phyloP scores from a whole-genome alignment of 1,140 invertebrate species.

The Drosophila willistoni region DNA sequence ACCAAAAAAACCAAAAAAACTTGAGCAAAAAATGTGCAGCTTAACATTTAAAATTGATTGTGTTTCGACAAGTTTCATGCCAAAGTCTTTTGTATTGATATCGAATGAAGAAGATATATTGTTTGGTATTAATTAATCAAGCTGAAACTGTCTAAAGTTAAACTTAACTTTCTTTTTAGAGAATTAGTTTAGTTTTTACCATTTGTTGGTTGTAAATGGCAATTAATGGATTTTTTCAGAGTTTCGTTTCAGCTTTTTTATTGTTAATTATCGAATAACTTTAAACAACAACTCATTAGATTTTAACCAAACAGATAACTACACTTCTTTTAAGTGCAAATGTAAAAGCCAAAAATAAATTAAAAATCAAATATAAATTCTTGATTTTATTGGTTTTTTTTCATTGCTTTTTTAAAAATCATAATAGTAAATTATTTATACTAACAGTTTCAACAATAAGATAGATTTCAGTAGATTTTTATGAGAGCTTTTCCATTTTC shows the following conservation, averaged over 20 bases:
- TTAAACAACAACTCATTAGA: no score
- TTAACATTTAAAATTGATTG: constrained; percentile 20
- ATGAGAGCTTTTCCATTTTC: neutral
- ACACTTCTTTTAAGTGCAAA: no score
- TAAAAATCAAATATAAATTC: neutral
- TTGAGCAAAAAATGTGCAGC: constrained; percentile 27
- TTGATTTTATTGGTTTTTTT: neutral
- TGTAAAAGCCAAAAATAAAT: no score
- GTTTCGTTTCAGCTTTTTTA: no score
- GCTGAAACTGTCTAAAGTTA: neutral
- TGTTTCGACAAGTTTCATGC: constrained; percentile 29
- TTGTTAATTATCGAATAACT: no score
- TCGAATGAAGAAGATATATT: neutral
- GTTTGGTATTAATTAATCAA: constrained; percentile 20
- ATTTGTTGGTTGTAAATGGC: neutral
- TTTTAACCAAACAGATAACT: no score
- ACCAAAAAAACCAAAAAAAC: constrained; percentile 25
- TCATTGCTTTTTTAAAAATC: no score
- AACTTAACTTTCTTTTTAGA: constrained; percentile 1
- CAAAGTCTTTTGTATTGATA: constrained; percentile 27
- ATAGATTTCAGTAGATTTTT: no score
- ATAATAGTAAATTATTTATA: no score
- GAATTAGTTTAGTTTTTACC: neutral
- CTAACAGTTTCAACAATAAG: no score
- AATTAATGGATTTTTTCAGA: neutral